Conservation (phyloP, 2,888 invertebrate species). For the Chloromyia formosa region DNA sequence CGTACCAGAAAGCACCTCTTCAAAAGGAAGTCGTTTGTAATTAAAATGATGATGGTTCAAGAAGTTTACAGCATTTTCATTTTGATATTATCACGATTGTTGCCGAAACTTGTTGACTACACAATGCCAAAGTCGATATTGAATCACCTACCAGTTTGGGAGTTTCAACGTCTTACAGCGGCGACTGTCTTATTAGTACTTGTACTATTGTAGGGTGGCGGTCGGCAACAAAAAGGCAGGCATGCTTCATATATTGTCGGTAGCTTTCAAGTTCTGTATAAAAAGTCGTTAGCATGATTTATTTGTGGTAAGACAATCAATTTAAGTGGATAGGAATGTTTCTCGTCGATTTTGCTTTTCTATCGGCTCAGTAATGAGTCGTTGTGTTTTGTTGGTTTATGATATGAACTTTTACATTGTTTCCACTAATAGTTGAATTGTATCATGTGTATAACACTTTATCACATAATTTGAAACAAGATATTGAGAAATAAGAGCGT, state of each 20-base stretch:
- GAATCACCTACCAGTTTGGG: neutral
- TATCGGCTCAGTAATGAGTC: constrained; percentile 1
- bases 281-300: constrained; percentile 42
- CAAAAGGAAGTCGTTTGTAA: constrained; percentile 39
- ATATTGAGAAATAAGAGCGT: too few relatives aligned
- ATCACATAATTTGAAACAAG: too few relatives aligned
- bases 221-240: constrained; percentile 5
- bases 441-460: neutral
- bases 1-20: constrained; percentile 4
- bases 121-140: neutral
- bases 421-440: constrained; percentile 38
- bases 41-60: constrained; percentile 33
- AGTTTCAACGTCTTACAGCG: neutral
- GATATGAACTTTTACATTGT: constrained; percentile 41
- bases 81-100: constrained; percentile 30
- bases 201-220: too few relatives aligned
- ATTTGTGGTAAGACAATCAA: constrained; percentile 41
- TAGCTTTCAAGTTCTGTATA: constrained; percentile 38
- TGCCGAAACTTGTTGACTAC: constrained; percentile 5
- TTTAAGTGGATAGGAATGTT: constrained; percentile 42
- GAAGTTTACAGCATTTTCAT: constrained; percentile 30
- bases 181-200: too few relatives aligned
- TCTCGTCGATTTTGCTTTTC: neutral
- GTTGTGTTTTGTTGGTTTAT: constrained; percentile 19
- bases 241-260: constrained; percentile 19